Conservation (phyloP, 2,113 vertebrate genomes). For the Forbesichthys papilliferus region DNA sequence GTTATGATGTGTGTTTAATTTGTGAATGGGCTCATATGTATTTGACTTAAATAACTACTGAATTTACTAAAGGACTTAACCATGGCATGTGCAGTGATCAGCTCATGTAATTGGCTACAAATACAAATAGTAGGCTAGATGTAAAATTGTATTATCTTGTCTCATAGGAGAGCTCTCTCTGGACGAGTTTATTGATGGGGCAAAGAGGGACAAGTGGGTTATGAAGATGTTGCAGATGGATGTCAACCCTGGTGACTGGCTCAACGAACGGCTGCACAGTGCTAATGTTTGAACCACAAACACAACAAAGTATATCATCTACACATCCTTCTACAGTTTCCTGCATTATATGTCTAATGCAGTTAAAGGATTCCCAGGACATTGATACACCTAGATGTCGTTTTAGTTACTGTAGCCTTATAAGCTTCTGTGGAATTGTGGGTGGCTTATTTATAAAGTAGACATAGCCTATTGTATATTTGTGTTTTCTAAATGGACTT, state of each 20-base stretch:
- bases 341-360: too few relatives aligned
- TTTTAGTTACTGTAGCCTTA: too few relatives aligned
- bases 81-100: too few relatives aligned
- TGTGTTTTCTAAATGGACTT: too few relatives aligned
- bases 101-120: not conserved
- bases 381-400: too few relatives aligned
- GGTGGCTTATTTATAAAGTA: too few relatives aligned
- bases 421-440: too few relatives aligned
- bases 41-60: not conserved
- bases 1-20: too few relatives aligned
- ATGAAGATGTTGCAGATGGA: conserved; percentile 98
- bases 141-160: not conserved
- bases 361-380: too few relatives aligned
- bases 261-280: conserved; percentile 79
- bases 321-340: not conserved
- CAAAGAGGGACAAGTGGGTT: conserved; percentile 91
- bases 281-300: conserved; percentile 41
- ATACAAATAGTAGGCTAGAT: not conserved
- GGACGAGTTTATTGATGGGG: conserved; percentile 90
- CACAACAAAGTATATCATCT: not conserved
- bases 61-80: not conserved
- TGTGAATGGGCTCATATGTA: too few relatives aligned
- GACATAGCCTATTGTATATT: too few relatives aligned
- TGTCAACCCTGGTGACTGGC: conserved; percentile 86
- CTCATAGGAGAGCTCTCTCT: conserved; percentile 87